Evolutionary conservation across 2,797 vertebrate genomes (phyloP).

Genomic region (Luscinia luscinia): DNA sequence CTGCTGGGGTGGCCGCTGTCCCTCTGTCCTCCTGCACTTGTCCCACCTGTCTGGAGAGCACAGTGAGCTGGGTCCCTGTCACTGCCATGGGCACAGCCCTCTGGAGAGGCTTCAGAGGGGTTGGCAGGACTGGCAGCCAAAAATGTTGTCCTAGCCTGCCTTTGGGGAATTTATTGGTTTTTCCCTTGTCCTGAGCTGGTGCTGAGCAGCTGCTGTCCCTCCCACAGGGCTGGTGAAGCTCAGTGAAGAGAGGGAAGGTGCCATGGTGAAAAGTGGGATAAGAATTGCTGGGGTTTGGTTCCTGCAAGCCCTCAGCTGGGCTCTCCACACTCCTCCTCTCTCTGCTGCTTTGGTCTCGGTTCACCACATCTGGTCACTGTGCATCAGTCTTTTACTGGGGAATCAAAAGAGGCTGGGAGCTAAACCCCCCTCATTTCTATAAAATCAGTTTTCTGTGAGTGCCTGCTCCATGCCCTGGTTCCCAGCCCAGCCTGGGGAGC

Average conservation of each 20-base stretch:
- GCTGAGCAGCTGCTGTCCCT: background rate
- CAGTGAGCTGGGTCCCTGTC: background rate
- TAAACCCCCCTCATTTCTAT: background rate
- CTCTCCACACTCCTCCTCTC: background rate
- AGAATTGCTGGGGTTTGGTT: background rate
- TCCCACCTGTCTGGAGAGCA: accelerated
- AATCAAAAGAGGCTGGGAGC: background rate
- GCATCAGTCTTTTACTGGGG: background rate
- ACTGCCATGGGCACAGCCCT: background rate
- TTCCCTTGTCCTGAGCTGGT: background rate
- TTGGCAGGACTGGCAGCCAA: background rate
- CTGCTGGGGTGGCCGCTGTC: background rate
- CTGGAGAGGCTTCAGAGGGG: accelerated
- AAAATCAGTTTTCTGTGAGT: accelerated
- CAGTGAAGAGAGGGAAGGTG: background rate
- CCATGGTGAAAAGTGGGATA: background rate
- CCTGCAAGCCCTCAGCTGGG: background rate
- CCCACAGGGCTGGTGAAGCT: background rate
- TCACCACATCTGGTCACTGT: background rate
- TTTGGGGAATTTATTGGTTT: background rate
- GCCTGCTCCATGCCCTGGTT: background rate
- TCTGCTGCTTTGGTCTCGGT: accelerated
- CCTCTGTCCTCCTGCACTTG: background rate
- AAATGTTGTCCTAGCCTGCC: background rate
- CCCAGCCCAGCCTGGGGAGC: background rate